Conservation (phyloP, 2,888 invertebrate genomes). For the Melanotus villosus region DNA sequence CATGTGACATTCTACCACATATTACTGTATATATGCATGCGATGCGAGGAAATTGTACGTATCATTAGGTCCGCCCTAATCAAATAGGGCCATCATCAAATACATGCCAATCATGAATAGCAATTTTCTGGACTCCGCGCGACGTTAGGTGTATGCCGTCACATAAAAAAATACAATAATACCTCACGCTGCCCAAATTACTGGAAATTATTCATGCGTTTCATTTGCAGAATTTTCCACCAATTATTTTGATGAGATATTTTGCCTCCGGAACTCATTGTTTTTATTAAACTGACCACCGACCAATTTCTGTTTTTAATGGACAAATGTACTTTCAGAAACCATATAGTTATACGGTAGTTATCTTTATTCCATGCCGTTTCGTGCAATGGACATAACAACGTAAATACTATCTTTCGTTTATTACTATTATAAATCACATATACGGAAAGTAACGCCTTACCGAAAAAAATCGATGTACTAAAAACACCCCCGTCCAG, state of each 20-base stretch:
- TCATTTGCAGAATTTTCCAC: conserved; percentile 60
- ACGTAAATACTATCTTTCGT: no score
- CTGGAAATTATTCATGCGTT: conserved; percentile 61
- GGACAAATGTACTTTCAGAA: no score
- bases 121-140: conserved; percentile 58
- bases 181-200: conserved; percentile 59
- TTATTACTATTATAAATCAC: no score
- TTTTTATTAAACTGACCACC: conserved; percentile 32
- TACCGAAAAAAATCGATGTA: no score
- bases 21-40: conserved; percentile 63
- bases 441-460: no score
- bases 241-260: conserved; percentile 64
- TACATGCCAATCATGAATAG: conserved; percentile 66
- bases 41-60: conserved; percentile 67
- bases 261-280: conserved; percentile 49
- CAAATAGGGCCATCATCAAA: conserved; percentile 67
- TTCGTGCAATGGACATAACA: no score
- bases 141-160: conserved; percentile 43
- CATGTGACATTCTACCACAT: conserved; percentile 62
- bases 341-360: no score
- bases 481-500: no score
- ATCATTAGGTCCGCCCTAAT: conserved; percentile 67
- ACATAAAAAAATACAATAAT: conserved; percentile 58
- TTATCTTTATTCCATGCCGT: no score
- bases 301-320: not conserved